Conservation (phyloP, 64 coral and sea anemone species). For the Pachyseris speciosa region DNA sequence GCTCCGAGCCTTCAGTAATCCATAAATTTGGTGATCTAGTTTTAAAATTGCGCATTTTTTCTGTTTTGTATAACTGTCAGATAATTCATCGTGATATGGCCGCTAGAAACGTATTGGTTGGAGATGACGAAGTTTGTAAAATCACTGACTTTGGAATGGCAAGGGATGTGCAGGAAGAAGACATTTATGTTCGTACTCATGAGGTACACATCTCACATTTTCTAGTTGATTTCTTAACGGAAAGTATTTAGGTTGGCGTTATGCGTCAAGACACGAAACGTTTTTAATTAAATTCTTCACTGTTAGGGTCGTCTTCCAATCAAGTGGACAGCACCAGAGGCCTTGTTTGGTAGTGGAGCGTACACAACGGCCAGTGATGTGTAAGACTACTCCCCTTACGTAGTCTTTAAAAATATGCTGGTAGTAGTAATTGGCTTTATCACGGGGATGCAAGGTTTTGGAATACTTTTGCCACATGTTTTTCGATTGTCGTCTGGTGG, state of each 20-base stretch:
- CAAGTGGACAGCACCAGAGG: constrained; percentile 58
- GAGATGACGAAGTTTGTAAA: neutral
- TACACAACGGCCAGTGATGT: constrained; percentile 44
- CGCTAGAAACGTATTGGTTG: constrained; percentile 19
- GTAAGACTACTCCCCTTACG: neutral
- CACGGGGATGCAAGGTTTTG: too few species aligned
- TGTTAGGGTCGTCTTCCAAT: constrained; percentile 40
- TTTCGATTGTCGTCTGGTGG: too few species aligned
- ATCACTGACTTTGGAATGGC: constrained; percentile 27
- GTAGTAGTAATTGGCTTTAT: too few species aligned
- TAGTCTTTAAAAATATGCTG: too few species aligned
- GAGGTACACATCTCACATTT: neutral
- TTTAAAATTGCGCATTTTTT: too few species aligned
- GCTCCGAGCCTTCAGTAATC: too few species aligned
- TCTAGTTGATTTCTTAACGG: too few species aligned
- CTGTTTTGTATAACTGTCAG: neutral
- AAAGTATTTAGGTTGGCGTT: too few species aligned
- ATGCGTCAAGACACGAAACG: too few species aligned
- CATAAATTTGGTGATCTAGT: too few species aligned
- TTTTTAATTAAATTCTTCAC: neutral
- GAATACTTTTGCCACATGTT: too few species aligned
- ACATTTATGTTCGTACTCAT: neutral
- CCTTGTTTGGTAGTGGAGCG: neutral
- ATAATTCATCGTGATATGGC: constrained; percentile 6
- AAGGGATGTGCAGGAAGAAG: neutral